Percentiles rank a stretch among this genome's conserved stretches.
Conservation (phyloP, 2,888 invertebrate species). For the Falcaria lacertinaria region DNA sequence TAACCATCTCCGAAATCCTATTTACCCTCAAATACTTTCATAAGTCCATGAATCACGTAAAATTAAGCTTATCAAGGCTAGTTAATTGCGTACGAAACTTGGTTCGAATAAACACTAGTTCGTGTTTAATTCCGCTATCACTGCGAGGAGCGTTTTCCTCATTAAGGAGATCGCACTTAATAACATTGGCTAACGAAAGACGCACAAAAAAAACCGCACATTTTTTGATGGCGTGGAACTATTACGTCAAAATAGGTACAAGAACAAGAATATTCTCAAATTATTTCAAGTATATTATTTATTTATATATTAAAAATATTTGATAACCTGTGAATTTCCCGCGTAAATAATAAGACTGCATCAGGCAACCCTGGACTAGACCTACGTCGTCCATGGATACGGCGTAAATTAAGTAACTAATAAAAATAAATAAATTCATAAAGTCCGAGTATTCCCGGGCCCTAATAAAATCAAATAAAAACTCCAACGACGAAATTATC, state of each 20-base stretch:
- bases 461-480: background rate
- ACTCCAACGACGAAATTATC: slow-evolving; percentile 16
- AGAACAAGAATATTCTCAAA: background rate
- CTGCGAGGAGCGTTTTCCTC: slow-evolving; percentile 53
- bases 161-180: slow-evolving; percentile 45
- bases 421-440: background rate
- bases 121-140: slow-evolving; percentile 38
- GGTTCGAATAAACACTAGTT: slow-evolving; percentile 39
- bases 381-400: too few species aligned
- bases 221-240: background rate
- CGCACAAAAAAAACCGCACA: slow-evolving; percentile 20
- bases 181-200: slow-evolving; percentile 48
- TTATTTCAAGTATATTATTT: background rate
- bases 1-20: too few species aligned
- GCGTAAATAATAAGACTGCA: too few species aligned
- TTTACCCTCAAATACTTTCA: slow-evolving; percentile 13
- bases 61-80: slow-evolving; percentile 43
- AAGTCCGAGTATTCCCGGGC: background rate
- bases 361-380: too few species aligned
- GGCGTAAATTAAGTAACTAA: too few species aligned
- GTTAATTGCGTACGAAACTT: slow-evolving; percentile 54
- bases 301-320: too few species aligned
- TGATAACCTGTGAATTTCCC: too few species aligned
- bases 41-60: slow-evolving; percentile 31
- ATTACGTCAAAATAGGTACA: too few species aligned